phyloP scores from a whole-genome alignment of 2,797 vertebrate genomes.

The Tenualosa ilisha region DNA sequence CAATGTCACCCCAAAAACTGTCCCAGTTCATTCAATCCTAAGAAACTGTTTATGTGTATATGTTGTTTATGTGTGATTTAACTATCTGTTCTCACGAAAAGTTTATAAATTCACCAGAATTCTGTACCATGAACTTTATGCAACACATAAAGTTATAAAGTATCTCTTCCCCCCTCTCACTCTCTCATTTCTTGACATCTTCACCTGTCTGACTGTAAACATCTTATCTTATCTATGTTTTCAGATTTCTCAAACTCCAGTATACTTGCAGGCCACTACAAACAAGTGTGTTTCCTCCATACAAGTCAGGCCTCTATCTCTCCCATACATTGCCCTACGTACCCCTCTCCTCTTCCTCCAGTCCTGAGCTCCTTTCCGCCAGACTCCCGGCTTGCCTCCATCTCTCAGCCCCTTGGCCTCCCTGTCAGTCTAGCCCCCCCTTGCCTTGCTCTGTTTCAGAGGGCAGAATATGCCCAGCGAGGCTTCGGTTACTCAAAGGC shows the following conservation, averaged over 20 bases:
- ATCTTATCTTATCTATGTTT: not conserved
- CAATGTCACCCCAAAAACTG: not conserved
- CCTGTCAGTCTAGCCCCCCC: not conserved
- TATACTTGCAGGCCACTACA: not conserved
- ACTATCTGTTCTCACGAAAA: not conserved
- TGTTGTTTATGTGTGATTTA: not conserved
- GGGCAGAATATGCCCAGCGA: not conserved
- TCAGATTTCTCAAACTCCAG: not conserved
- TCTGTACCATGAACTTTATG: not conserved
- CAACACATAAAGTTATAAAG: too few relatives aligned
- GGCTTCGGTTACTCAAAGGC: slow-evolving; percentile 27
- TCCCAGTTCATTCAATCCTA: not conserved
- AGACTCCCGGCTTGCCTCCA: not conserved
- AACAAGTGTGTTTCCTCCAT: not conserved
- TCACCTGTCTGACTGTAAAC: not conserved
- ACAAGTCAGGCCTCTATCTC: slow-evolving; percentile 2
- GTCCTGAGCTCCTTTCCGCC: not conserved
- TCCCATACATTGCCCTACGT: not conserved
- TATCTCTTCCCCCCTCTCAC: not conserved
- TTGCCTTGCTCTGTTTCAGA: slow-evolving; percentile 10
- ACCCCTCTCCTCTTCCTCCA: not conserved
- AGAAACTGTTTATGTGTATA: not conserved
- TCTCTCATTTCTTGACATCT: not conserved
- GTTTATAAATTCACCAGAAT: not conserved
- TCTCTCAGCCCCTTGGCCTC: not conserved